These are phyloP conservation scores for Catocala nupta DNA, from an alignment of 2,888 invertebrate genomes.

Conservation along the genomic window DNA sequence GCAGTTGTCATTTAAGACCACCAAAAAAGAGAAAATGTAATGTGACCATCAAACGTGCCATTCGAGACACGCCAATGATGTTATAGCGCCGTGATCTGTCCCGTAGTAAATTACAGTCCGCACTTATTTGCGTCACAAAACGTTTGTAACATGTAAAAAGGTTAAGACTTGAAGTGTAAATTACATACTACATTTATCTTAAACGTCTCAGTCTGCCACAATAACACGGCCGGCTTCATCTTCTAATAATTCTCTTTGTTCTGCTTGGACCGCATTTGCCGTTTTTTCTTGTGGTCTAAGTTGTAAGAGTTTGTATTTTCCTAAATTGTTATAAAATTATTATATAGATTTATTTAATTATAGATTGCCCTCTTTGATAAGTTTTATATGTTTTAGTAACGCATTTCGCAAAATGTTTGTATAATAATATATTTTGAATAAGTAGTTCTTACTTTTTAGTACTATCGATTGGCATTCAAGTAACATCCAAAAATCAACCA, in stretches of 20 bases:
- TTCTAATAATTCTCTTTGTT: slow-evolving; percentile 86
- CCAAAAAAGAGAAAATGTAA: too few relatives aligned
- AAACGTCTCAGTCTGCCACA: slow-evolving; percentile 73
- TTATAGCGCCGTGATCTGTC: slow-evolving; percentile 11
- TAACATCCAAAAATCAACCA: too few relatives aligned
- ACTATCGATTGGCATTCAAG: too few relatives aligned
- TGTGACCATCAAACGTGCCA: too few relatives aligned
- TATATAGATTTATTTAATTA: too few relatives aligned
- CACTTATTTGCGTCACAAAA: slow-evolving; percentile 56
- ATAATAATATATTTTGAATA: too few relatives aligned
- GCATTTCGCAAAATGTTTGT: too few relatives aligned
- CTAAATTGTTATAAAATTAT: too few relatives aligned
- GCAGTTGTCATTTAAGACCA: too few relatives aligned
- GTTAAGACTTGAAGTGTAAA: slow-evolving; percentile 77
- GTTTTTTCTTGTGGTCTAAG: slow-evolving; percentile 65
- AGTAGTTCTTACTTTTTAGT: too few relatives aligned
- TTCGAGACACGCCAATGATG: neutral
- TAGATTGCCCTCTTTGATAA: too few relatives aligned
- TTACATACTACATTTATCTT: slow-evolving; percentile 83
- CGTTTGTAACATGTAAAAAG: slow-evolving; percentile 49
- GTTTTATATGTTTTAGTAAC: too few relatives aligned
- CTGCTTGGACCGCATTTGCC: slow-evolving; percentile 74
- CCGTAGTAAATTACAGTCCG: slow-evolving; percentile 39
- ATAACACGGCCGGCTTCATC: slow-evolving; percentile 86
- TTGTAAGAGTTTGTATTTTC: slow-evolving; percentile 22